phyloP scores from a whole-genome alignment of 2,797 vertebrate species.

The Pogonophryne albipinna region DNA sequence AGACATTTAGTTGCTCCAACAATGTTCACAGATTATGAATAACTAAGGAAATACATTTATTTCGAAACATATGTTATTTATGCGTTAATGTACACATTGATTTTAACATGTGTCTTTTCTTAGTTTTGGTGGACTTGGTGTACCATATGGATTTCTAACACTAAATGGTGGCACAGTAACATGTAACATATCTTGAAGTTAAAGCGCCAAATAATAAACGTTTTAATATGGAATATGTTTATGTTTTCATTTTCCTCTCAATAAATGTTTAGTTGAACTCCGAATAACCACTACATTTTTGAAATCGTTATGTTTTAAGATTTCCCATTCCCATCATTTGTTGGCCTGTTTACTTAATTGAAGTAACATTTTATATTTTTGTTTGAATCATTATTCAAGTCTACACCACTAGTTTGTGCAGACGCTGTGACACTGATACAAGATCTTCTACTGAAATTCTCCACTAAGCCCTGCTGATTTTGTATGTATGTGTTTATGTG shows the following conservation, averaged over 20 bases:
- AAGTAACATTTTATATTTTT: not conserved
- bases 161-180: not conserved
- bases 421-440: not conserved
- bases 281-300: not conserved
- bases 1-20: too few species aligned
- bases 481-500: conserved; percentile 18
- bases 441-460: conserved; percentile 3
- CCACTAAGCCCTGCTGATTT: conserved; percentile 25
- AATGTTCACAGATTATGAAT: not conserved
- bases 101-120: not conserved
- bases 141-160: not conserved
- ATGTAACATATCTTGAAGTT: not conserved
- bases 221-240: not conserved
- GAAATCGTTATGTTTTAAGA: not conserved
- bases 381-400: conserved; percentile 3
- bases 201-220: not conserved
- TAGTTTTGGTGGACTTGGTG: not conserved
- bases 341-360: not conserved
- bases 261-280: not conserved
- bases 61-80: not conserved
- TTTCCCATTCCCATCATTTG: not conserved
- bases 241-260: not conserved
- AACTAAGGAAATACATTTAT: not conserved
- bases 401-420: not conserved
- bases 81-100: not conserved